Evolutionary conservation across 2,888 invertebrate genomes (phyloP).

Genomic region (Ichneumon xanthorius): DNA sequence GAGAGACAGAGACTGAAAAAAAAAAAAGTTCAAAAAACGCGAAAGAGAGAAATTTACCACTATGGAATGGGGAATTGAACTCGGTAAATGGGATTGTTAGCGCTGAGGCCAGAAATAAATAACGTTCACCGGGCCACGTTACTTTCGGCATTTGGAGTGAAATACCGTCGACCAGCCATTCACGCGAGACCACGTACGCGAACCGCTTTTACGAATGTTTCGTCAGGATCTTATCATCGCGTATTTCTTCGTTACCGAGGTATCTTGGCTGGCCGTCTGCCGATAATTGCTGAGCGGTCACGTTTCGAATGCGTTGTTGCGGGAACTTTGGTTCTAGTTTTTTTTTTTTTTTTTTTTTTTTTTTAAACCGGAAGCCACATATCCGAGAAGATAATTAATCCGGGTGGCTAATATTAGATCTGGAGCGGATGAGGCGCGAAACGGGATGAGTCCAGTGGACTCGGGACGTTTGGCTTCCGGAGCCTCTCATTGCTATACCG

Average conservation of each 20-base stretch:
- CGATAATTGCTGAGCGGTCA: neutral
- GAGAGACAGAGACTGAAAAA: constrained; percentile 50
- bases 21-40: constrained; percentile 37
- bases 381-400: no score
- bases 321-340: neutral
- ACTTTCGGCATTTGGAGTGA: constrained; percentile 61
- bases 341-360: no score
- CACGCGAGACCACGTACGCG: neutral
- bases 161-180: constrained; percentile 64
- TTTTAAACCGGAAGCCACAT: no score
- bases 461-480: no score
- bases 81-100: constrained; percentile 74
- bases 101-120: constrained; percentile 69
- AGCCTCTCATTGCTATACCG: no score
- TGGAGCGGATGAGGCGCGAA: no score
- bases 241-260: constrained; percentile 2
- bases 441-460: no score
- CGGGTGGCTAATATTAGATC: no score
- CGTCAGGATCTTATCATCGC: neutral
- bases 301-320: neutral
- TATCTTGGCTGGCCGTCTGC: neutral
- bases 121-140: constrained; percentile 57
- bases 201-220: constrained; percentile 16
- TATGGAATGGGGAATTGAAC: constrained; percentile 72
- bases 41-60: constrained; percentile 27